Conservation (phyloP, 2,888 invertebrate species). For the Tetropium fuscum region DNA sequence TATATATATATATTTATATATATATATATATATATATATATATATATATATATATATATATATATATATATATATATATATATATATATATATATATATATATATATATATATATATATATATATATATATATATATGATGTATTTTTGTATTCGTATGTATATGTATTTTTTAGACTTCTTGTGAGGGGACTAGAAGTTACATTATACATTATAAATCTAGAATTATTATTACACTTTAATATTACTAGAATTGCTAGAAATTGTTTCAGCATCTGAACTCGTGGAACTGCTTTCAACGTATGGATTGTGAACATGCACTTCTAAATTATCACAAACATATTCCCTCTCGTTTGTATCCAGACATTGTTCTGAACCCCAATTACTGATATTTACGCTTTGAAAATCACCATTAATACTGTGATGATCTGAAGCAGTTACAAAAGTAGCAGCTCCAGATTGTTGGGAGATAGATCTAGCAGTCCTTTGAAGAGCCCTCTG, state of each 20-base stretch:
- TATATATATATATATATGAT: no score
- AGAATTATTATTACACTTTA: conserved; percentile 30
- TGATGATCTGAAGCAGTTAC: conserved; percentile 62
- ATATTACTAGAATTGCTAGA: no score
- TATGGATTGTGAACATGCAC: conserved; percentile 36
- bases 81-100: not conserved
- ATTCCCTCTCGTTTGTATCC: not conserved
- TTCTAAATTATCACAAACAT: conserved; percentile 35
- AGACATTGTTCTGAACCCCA: conserved; percentile 13
- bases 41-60: not conserved
- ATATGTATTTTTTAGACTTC: conserved; percentile 19
- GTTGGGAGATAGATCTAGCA: conserved; percentile 63
- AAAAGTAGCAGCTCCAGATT: conserved; percentile 51
- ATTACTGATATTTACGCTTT: conserved; percentile 38
- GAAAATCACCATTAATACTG: conserved; percentile 67
- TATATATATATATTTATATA: no score
- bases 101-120: not conserved
- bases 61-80: not conserved
- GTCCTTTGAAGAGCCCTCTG: conserved; percentile 62
- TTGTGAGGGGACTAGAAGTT: conserved; percentile 32
- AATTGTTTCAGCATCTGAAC: no score
- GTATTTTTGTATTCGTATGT: no score
- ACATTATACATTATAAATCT: no score
- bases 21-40: no score
- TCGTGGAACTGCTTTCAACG: conserved; percentile 25